These are phyloP conservation scores for Amphimallon solstitiale DNA, from an alignment of 2,888 invertebrate species.

Conservation along the genomic window DNA sequence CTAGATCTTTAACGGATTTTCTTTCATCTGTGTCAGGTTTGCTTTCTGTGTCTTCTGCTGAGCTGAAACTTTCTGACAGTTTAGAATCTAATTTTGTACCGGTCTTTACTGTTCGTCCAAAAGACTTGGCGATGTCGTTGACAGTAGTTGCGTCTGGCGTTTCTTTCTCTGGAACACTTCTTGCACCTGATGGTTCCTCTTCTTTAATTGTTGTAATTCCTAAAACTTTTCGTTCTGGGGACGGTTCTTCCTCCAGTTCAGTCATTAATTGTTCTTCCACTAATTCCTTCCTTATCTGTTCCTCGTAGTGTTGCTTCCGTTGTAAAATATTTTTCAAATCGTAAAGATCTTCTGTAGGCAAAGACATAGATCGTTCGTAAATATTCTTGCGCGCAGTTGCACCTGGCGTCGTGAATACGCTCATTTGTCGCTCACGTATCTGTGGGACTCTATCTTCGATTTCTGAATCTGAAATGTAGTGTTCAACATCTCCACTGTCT, in stretches of 20 bases:
- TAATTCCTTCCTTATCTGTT: conserved; percentile 70
- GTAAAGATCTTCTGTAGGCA: conserved; percentile 64
- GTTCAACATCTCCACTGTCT: conserved; percentile 62
- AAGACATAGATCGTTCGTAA: conserved; percentile 64
- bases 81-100: conserved; percentile 20
- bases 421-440: conserved; percentile 62
- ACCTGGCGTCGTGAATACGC: conserved; percentile 59
- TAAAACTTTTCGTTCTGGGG: conserved; percentile 64
- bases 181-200: conserved; percentile 48
- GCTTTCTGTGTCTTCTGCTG: conserved; percentile 1
- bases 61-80: background rate
- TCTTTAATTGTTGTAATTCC: conserved; percentile 41
- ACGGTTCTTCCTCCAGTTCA: conserved; percentile 64
- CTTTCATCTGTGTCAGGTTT: conserved; percentile 40
- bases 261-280: conserved; percentile 65
- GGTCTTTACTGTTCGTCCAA: conserved; percentile 38
- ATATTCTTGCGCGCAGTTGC: conserved; percentile 57
- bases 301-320: conserved; percentile 70
- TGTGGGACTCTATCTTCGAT: conserved; percentile 63
- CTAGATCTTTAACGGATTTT: conserved; percentile 52
- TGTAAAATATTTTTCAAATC: conserved; percentile 67
- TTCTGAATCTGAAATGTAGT: conserved; percentile 62
- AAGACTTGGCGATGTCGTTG: conserved; percentile 48
- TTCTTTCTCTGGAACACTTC: conserved; percentile 44
- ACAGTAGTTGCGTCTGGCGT: conserved; percentile 41